A percentile compares a stretch with the other conserved stretches of the same genome.
Conservation (phyloP, 2,113 vertebrate species). For the Connochaetes taurinus region DNA sequence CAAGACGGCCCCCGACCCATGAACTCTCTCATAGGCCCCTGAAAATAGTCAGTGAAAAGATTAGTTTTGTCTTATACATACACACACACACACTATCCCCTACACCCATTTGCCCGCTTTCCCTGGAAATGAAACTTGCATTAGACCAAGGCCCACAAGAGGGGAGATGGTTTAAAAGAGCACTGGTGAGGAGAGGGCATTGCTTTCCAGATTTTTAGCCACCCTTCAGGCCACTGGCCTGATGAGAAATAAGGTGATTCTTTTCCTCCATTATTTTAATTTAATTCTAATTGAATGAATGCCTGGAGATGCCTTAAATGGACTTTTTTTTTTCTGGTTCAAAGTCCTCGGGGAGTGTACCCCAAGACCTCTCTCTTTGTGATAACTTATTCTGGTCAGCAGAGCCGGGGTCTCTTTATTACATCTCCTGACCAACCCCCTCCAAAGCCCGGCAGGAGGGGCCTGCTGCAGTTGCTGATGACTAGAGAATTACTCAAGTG, state of each 20-base stretch:
- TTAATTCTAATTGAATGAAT: constrained; percentile 81
- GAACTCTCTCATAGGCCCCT: not conserved
- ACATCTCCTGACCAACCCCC: constrained; percentile 47
- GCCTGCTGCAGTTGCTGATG: constrained; percentile 74
- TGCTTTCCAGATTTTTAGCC: constrained; percentile 48
- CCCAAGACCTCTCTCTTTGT: constrained; percentile 77
- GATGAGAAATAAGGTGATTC: constrained; percentile 70
- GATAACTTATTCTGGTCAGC: constrained; percentile 83
- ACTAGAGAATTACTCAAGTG: constrained; percentile 82
- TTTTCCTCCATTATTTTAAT: constrained; percentile 68
- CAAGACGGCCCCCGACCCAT: not conserved
- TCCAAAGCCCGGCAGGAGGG: constrained; percentile 60
- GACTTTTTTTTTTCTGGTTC: constrained; percentile 75
- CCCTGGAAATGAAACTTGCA: not conserved
- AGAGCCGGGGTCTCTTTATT: constrained; percentile 74
- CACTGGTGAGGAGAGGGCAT: constrained; percentile 15
- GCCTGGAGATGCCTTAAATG: constrained; percentile 75
- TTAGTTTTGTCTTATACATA: not conserved
- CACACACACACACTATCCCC: not conserved
- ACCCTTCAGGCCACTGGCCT: constrained; percentile 67
- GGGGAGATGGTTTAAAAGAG: not conserved
- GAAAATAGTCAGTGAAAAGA: not conserved
- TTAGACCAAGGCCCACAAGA: not conserved
- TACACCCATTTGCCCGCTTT: not conserved
- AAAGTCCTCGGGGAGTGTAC: constrained; percentile 78